Base-by-base conservation (phyloP, 1,140 invertebrate genomes). In the Drosophila subpulchrella region DNA sequence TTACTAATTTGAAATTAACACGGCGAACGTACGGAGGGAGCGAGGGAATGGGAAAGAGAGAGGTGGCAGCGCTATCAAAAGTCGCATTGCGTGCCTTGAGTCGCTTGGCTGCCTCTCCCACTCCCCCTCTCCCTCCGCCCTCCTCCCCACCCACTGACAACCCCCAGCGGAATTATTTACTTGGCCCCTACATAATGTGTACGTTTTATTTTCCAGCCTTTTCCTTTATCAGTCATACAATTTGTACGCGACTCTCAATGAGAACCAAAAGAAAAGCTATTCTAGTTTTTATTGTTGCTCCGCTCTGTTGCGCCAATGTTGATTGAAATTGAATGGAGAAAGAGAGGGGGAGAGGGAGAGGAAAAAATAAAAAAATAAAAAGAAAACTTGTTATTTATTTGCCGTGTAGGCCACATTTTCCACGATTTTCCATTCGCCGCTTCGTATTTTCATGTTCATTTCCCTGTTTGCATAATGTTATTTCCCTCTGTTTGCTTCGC, bases 381-480 rank as follows among this genome's bases (percentile, higher is more conserved):
- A 63, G 32, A 10, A 70, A 48, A 34, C 44, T 79, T 60, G 61
- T 75, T 82, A 56, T 70, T 75, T 71, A 61, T 81, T 75, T 75
- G 30, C 51, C 53, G 61, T 75, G 65, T 86, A 78, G 78, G 78
- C 82, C 78, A 78, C 67, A 81, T 84, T 71, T 59, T 84, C 61
- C 54, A 82, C 78, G 53, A 81, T 78, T 83, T 81, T 75, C 60
- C 60, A 44, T 48, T 63, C 46, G 46, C 27, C 34, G 62, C 56
- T 76, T 59, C 58, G 62, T 54, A 55, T 71, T 55, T 66, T 75
- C 73, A 67, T 60, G 48, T 75, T 72, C 34, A 68, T 70, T 88
- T 78, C 61, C 82, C 68, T 81, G 78, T 86, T 81, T 85, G 74
- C 53, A 53, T 65, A 81, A 84, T 84, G 81, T 61, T 57, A 30